Evolutionary conservation across 2,888 invertebrate species (phyloP).

Genomic region (Phoenoteleia sp.): DNA sequence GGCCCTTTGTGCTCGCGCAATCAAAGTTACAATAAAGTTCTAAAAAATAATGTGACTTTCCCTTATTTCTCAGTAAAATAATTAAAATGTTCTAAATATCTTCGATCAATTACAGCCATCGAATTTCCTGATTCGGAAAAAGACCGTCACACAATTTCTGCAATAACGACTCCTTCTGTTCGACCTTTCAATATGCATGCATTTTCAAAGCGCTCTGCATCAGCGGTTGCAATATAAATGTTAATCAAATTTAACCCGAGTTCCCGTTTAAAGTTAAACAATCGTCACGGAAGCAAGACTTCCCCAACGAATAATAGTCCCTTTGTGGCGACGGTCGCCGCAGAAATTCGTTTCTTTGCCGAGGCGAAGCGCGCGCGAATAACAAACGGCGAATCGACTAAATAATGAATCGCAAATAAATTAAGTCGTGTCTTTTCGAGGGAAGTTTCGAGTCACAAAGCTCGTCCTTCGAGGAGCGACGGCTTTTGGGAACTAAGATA

Average conservation of each 20-base stretch:
- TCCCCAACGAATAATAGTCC: slow-evolving; percentile 61
- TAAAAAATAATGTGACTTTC: no score
- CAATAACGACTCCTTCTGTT: slow-evolving; percentile 62
- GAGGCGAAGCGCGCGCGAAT: slow-evolving; percentile 58
- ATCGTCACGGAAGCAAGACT: slow-evolving; percentile 67
- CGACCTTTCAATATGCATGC: slow-evolving; percentile 70
- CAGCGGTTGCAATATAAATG: slow-evolving; percentile 69
- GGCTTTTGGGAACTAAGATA: slow-evolving; percentile 20
- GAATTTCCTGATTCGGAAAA: slow-evolving; percentile 27
- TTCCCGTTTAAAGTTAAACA: slow-evolving; percentile 69
- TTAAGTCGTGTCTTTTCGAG: slow-evolving; percentile 52
- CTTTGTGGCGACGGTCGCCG: slow-evolving; percentile 57
- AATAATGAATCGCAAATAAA: slow-evolving; percentile 70
- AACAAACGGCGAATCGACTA: slow-evolving; percentile 65
- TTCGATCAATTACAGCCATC: slow-evolving; percentile 18
- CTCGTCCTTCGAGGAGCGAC: not conserved
- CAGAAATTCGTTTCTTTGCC: slow-evolving; percentile 63
- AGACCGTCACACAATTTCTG: slow-evolving; percentile 23
- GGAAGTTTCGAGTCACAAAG: slow-evolving; percentile 33
- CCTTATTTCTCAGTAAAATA: no score
- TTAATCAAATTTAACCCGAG: slow-evolving; percentile 69
- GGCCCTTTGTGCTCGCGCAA: no score
- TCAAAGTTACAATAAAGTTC: no score
- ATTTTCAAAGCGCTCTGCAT: slow-evolving; percentile 56
- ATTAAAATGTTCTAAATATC: slow-evolving; percentile 23